Evolutionary conservation across 1,140 invertebrate genomes (phyloP), one percentile per base, ranked within the genome.

Genomic region (Potamilus streckersoni): DNA sequence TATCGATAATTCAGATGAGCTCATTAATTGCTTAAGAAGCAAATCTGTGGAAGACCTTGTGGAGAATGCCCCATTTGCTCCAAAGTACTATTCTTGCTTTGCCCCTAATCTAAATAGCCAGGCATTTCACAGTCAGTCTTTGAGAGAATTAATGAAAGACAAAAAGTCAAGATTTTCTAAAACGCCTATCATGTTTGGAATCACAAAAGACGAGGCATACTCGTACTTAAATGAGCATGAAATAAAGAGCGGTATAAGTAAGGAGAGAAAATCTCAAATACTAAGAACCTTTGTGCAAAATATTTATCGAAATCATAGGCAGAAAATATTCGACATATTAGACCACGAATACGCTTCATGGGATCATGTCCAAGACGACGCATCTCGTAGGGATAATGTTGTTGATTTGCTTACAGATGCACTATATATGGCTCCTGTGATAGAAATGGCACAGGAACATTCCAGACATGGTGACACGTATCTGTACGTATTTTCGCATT

Each of bases 281-380:
- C 93, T 98, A 80, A 92, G 97, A 80, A 98, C 97, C 13, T 96
- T 99, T 85, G 92, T 93, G 62, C 94, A 96, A 31, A 95, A 96
- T 88, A 95, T 96, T 88, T 93, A 94, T n/a, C 94, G 94, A 85
- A 97, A 87, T 71, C 97, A 99, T 89, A 92, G 98, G 79, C 97
- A 96, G 83, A 97, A 99, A 90, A 98, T 99, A 88, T 97, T 97
- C 90, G 96, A 97, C 84, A 98, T 97, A 59, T 94, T 98, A 31
- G 94, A 98, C 79, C 98, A 99, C 89, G 96, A 99, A 87, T 99
- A 99, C 89, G 83, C 84, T 0, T 84, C 87, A 63, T 88, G 83
- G 83, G 83, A 86, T 27, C 74, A 79, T 31, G 66, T 80, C 6
- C 69, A 80, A n/a, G 81, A 84, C 66, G 75, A 80, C n/a, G 95